Base-by-base conservation (phyloP, 2,797 vertebrate species). In the Stomatorhinus walkeri region DNA sequence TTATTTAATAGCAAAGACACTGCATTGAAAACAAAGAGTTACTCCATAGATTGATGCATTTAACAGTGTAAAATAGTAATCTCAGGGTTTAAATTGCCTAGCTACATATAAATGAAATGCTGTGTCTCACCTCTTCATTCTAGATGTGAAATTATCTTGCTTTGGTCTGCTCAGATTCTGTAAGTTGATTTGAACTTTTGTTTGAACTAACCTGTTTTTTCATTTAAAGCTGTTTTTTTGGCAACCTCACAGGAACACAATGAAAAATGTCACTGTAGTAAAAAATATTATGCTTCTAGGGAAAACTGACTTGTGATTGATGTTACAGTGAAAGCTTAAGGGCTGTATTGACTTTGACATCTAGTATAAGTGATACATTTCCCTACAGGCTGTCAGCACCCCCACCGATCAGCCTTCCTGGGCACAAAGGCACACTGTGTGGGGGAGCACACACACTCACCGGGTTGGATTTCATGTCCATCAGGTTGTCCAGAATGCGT, bases 391-490 rank as follows among this genome's bases (percentile, higher is more conserved):
- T 56, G 32, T 9, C 16, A 59, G n/a, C 85, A 87, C 51, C 85
- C 22, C 3, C 52, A 59, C 36, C 0, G n/a, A 10, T 56, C 56
- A 72, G 4, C 64, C 12, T 36, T 72, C 64, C 64, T 32, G 64
- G 64, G 4, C 28, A 43, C n/a, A 87, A 22, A 84, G 22, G 81
- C 9, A 22, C 43, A 84, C 19, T 49, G 22, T 84, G 9, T 22
- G 81, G 3, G 51, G 9, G n/a, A 48, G 8, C 19, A 46, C 79
- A 51, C 43, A 88, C 12, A 96, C 97, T 98, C 91, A 99, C 98
- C 59, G 98, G 97, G 91, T 99, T 97, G 85, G 97, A 98, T 93
- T 99, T 99, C 97, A 99, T 98, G 93, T 99, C 98, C 98, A 99
- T 98, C 89, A 99, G 96, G 93, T 96, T 98, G 95, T 99, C 98